phyloP scores from a whole-genome alignment of 2,888 invertebrate species.

The Spisula solida region DNA sequence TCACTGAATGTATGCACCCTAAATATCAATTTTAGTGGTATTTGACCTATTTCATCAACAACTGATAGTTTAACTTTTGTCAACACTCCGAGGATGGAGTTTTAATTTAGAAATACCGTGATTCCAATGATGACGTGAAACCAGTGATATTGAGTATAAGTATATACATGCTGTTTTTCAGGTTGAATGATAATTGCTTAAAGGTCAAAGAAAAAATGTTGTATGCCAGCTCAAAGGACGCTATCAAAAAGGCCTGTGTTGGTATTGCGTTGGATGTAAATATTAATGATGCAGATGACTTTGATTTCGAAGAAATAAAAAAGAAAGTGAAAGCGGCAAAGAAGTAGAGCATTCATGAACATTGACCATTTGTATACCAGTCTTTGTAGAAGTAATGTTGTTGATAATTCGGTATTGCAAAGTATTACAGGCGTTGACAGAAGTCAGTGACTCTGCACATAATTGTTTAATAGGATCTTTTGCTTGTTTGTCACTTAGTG shows the following conservation, averaged over 20 bases:
- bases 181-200: slow-evolving; percentile 28
- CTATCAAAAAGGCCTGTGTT: not conserved
- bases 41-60: no score
- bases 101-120: no score
- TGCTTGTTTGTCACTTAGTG: no score
- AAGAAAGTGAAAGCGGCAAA: not conserved
- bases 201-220: slow-evolving; percentile 41
- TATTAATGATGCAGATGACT: not conserved
- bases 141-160: no score
- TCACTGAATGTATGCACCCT: no score
- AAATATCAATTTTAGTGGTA: no score
- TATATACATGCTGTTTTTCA: slow-evolving; percentile 33
- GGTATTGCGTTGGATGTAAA: not conserved
- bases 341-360: not conserved
- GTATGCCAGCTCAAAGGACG: slow-evolving; percentile 36
- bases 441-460: not conserved
- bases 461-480: not conserved
- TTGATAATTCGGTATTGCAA: not conserved
- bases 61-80: no score
- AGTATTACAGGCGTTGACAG: not conserved
- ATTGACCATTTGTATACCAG: not conserved
- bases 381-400: not conserved
- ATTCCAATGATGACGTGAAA: no score
- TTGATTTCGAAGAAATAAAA: not conserved
- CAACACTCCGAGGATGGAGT: no score